These are phyloP conservation scores for Protosalanx chinensis DNA, from an alignment of 2,797 vertebrate genomes.

Conservation along the genomic window DNA sequence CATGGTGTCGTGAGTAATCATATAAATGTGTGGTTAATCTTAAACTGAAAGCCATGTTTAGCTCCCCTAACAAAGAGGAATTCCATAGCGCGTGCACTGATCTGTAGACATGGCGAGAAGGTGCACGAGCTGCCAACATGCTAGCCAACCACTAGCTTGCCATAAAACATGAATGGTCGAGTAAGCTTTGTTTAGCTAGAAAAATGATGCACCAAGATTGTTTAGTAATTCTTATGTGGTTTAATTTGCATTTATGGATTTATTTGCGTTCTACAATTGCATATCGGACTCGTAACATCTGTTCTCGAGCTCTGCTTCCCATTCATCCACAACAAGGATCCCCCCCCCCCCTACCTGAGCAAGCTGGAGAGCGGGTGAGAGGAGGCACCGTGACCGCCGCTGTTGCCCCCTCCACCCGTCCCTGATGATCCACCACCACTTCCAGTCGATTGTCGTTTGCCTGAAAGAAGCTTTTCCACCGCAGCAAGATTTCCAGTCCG, in stretches of 20 bases:
- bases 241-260: neutral
- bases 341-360: conserved; percentile 80
- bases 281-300: neutral
- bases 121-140: neutral
- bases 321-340: neutral
- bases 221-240: neutral
- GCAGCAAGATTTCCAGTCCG: conserved; percentile 92
- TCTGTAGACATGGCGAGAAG: conserved; percentile 36
- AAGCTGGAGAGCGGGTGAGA: conserved; percentile 89
- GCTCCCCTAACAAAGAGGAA: conserved; percentile 24
- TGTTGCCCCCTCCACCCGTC: conserved; percentile 65
- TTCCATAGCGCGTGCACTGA: conserved; percentile 19
- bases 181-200: neutral
- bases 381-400: conserved; percentile 76
- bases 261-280: neutral
- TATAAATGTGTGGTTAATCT: neutral
- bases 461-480: conserved; percentile 93
- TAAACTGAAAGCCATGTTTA: neutral
- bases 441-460: conserved; percentile 85
- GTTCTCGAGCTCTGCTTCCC: neutral
- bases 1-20: neutral
- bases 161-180: neutral
- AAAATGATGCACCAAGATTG: neutral
- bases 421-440: conserved; percentile 70
- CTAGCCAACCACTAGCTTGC: conserved; percentile 7